Conservation (phyloP, 1,140 invertebrate genomes). For the Zaprionus capensis region DNA sequence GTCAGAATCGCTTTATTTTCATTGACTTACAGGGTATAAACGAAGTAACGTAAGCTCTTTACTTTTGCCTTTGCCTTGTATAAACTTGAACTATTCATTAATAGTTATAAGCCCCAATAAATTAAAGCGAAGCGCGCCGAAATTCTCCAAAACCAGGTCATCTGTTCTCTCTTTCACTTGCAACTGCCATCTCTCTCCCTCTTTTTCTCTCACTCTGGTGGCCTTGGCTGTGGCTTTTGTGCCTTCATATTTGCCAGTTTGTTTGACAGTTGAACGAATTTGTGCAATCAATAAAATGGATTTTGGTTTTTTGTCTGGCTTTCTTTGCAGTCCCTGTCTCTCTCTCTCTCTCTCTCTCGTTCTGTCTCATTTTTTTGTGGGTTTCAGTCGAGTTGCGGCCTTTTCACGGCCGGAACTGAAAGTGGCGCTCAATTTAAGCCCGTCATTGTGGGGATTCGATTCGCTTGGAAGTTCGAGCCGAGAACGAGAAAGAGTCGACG, state of each 20-base stretch:
- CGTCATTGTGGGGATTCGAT: conserved; percentile 18
- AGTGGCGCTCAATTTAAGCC: conserved; percentile 47
- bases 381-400: not conserved
- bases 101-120: conserved; percentile 42
- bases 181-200: conserved; percentile 22
- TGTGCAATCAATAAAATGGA: conserved; percentile 71
- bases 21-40: not conserved
- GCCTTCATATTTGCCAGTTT: conserved; percentile 62
- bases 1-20: too few relatives aligned
- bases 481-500: conserved; percentile 10
- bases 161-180: not conserved
- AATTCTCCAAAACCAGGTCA: conserved; percentile 6
- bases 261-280: conserved; percentile 70
- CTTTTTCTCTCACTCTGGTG: conserved; percentile 21
- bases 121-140: conserved; percentile 23
- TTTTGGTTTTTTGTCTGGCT: conserved; percentile 37
- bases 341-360: not conserved
- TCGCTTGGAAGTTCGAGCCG: conserved; percentile 15
- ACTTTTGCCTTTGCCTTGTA: not conserved
- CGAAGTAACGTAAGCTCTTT: not conserved
- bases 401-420: conserved; percentile 20
- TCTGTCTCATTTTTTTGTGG: conserved; percentile 19
- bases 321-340: not conserved
- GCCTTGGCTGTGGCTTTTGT: conserved; percentile 38
- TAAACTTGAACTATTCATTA: conserved; percentile 17